These are phyloP conservation scores for Tetranychus piercei DNA, from an alignment of 2,888 invertebrate species.

Conservation along the genomic window DNA sequence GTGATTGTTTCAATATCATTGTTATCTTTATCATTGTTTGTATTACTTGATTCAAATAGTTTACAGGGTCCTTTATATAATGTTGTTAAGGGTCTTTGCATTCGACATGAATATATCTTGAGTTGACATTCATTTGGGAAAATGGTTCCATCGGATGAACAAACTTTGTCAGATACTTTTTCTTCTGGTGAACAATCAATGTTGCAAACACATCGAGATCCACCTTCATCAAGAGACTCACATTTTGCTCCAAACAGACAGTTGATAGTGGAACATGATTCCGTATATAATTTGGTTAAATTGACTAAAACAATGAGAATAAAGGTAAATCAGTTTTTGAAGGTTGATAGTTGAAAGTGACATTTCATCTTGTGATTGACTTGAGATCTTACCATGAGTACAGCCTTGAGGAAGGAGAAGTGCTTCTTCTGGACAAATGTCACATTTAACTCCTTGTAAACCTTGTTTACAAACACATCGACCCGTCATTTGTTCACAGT, in stretches of 20 bases:
- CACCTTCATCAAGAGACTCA: slow-evolving; percentile 45
- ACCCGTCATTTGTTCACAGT: slow-evolving; percentile 83
- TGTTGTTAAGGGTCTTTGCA: slow-evolving; percentile 57
- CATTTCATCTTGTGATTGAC: neutral
- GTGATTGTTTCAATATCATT: slow-evolving; percentile 19
- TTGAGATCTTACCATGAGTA: slow-evolving; percentile 32
- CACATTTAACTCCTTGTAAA: slow-evolving; percentile 67
- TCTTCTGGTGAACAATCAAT: slow-evolving; percentile 40
- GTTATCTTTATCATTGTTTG: neutral
- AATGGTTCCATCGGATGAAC: slow-evolving; percentile 62
- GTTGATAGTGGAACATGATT: slow-evolving; percentile 45
- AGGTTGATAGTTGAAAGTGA: neutral
- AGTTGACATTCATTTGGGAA: slow-evolving; percentile 64
- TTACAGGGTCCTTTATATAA: slow-evolving; percentile 37
- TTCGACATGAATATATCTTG: slow-evolving; percentile 49
- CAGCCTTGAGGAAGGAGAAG: slow-evolving; percentile 60
- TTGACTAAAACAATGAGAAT: neutral
- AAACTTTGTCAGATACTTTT: slow-evolving; percentile 38
- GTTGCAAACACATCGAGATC: slow-evolving; percentile 56
- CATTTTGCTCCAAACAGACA: slow-evolving; percentile 70
- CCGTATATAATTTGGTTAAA: neutral
- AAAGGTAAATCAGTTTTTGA: neutral
- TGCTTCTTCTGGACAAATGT: slow-evolving; percentile 46
- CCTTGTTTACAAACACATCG: slow-evolving; percentile 68
- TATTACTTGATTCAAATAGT: neutral